Conservation (phyloP, 1,140 invertebrate species). For the Yoshiicerus persimilis region DNA sequence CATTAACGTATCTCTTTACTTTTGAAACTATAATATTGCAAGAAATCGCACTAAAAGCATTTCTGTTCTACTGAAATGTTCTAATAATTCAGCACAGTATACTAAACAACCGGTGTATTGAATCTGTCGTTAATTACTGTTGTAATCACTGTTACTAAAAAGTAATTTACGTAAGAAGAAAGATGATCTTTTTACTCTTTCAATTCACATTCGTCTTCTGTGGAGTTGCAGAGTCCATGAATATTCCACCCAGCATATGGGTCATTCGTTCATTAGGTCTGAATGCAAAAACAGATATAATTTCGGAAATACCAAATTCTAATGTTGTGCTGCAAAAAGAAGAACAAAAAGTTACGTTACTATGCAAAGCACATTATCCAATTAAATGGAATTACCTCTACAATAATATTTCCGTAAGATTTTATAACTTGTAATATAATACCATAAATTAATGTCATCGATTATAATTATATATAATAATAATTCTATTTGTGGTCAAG, state of each 20-base stretch:
- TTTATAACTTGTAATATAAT: not conserved
- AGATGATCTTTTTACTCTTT: too few species aligned
- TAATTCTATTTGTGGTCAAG: not conserved
- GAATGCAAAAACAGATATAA: not conserved
- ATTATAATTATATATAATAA: not conserved
- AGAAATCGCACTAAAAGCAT: too few species aligned
- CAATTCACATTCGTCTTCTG: too few species aligned
- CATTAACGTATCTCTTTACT: too few species aligned
- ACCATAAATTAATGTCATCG: not conserved
- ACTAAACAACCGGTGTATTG: too few species aligned
- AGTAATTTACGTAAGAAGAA: too few species aligned
- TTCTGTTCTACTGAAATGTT: too few species aligned
- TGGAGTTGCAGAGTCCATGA: too few species aligned
- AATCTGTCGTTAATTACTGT: too few species aligned
- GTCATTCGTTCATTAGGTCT: not conserved
- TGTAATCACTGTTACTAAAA: too few species aligned
- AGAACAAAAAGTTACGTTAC: not conserved
- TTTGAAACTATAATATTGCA: too few species aligned
- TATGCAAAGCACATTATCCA: not conserved
- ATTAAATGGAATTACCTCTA: not conserved
- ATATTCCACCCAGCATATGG: not conserved
- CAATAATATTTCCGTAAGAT: not conserved
- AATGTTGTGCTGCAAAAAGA: not conserved
- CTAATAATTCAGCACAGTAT: too few species aligned
- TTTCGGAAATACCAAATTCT: not conserved